A percentile compares a stretch with the other conserved stretches of the same genome.
These are phyloP conservation scores for Teleogryllus oceanicus DNA, from an alignment of 2,888 invertebrate genomes.

Conservation along the genomic window DNA sequence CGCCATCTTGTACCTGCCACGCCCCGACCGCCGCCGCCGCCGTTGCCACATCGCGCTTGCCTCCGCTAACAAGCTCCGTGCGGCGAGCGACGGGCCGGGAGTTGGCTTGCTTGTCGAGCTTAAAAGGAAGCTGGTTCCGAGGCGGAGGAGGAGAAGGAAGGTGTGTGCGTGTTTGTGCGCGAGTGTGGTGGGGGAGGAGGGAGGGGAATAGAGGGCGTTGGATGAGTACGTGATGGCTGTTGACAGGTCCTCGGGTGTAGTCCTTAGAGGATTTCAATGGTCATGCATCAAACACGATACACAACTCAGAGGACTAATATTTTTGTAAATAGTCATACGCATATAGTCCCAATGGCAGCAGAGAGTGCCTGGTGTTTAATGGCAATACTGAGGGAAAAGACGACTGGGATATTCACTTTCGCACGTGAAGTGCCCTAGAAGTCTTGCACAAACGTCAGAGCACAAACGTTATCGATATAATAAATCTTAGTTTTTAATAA, in stretches of 20 bases:
- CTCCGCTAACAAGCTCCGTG: neutral
- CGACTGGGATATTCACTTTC: no score
- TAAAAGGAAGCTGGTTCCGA: neutral
- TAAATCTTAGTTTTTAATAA: no score
- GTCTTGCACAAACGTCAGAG: no score
- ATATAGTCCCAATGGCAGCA: no score
- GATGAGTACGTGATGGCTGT: neutral
- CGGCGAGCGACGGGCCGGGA: neutral
- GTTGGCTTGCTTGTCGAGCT: constrained; percentile 1
- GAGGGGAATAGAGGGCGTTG: no score
- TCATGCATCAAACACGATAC: constrained; percentile 6
- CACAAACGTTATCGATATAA: no score
- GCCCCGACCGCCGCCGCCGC: constrained; percentile 21
- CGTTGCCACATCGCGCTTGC: constrained; percentile 12
- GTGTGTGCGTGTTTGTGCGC: neutral
- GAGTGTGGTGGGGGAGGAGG: no score
- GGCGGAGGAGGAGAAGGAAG: neutral
- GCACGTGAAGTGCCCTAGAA: no score
- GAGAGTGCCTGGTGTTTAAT: no score
- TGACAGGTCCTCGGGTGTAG: neutral
- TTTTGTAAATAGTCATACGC: neutral
- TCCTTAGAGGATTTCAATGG: neutral
- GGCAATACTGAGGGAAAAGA: no score
- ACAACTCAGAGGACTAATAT: neutral
- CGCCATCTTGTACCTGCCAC: constrained; percentile 30